These are phyloP conservation scores for Tenthredo notha DNA, from an alignment of 2,888 invertebrate genomes.

Conservation along the genomic window DNA sequence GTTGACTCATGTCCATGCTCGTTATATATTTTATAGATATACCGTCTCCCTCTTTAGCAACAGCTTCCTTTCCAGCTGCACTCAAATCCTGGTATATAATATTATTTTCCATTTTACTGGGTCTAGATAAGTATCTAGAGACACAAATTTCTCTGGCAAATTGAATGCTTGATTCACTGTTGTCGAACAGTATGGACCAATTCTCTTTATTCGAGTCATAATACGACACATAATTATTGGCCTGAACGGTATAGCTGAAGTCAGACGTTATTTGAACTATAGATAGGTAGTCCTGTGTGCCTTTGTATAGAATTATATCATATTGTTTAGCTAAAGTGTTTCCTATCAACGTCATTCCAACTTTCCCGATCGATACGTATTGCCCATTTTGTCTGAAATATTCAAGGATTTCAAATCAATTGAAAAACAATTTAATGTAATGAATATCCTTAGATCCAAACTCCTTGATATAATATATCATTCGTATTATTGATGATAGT, in stretches of 20 bases:
- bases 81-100: slow-evolving; percentile 70
- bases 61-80: slow-evolving; percentile 58
- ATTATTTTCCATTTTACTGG: slow-evolving; percentile 63
- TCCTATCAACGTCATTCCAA: slow-evolving; percentile 74
- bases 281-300: slow-evolving; percentile 71
- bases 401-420: background rate
- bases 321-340: slow-evolving; percentile 67
- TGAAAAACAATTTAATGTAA: background rate
- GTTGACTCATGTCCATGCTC: slow-evolving; percentile 65
- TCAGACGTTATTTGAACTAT: slow-evolving; percentile 67
- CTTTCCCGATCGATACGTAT: slow-evolving; percentile 71
- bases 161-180: slow-evolving; percentile 67
- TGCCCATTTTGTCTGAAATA: slow-evolving; percentile 69
- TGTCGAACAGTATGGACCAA: slow-evolving; percentile 81
- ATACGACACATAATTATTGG: slow-evolving; percentile 72
- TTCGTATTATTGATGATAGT: background rate
- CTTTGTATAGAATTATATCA: slow-evolving; percentile 74
- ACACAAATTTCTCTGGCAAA: slow-evolving; percentile 73
- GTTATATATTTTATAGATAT: slow-evolving; percentile 67
- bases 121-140: slow-evolving; percentile 66
- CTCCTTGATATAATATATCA: background rate
- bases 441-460: background rate
- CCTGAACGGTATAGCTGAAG: slow-evolving; percentile 70
- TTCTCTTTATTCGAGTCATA: slow-evolving; percentile 80
- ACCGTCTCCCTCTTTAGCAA: slow-evolving; percentile 66